Evolutionary conservation across 1,140 invertebrate genomes (phyloP), one percentile per base, ranked within the genome.

Genomic region (Drosophila quadrilineata): DNA sequence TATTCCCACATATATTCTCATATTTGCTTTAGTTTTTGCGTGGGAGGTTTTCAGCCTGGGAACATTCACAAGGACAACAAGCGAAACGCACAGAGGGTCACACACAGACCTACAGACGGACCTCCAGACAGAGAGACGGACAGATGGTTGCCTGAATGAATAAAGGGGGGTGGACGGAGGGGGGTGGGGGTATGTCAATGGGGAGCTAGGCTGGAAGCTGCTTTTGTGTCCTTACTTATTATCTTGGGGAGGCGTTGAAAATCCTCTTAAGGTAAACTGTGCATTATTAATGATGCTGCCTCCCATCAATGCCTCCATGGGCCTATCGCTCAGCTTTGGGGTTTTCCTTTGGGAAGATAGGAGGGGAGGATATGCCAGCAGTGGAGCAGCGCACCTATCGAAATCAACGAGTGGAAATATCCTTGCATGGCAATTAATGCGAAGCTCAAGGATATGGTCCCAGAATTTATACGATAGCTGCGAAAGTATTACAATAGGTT

Each of bases 261-360:
- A 84, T 82, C 76, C 76, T 80, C 76, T 82, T 84, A 84, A 84
- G 76, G 77, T 82, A 84, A 84, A 84, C 72, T 82, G 77, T 82
- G 77, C 73, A 82, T 82, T 82, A 84, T 77, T 76, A 76, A 82
- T 84, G 77, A 84, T 67, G 43, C 8, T 33, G 29, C n/a, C 17
- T n/a, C n/a, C n/a, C n/a, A n/a, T n/a, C n/a, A n/a, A n/a, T n/a
- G n/a, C n/a, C n/a, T n/a, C n/a, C n/a, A n/a, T n/a, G n/a, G n/a
- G n/a, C n/a, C n/a, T n/a, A n/a, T n/a, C n/a, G n/a, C n/a, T n/a
- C n/a, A n/a, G n/a, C n/a, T n/a, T n/a, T n/a, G n/a, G n/a, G n/a
- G n/a, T n/a, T n/a, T n/a, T n/a, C n/a, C n/a, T n/a, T n/a, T 2
- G 29, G 12, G n/a, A 33, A 33, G 2, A 2, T n/a, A 10, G 1